Percentiles rank a stretch among this genome's conserved stretches.
These are phyloP conservation scores for Triplophysa siluroides DNA, from an alignment of 2,113 vertebrate genomes.

Conservation along the genomic window DNA sequence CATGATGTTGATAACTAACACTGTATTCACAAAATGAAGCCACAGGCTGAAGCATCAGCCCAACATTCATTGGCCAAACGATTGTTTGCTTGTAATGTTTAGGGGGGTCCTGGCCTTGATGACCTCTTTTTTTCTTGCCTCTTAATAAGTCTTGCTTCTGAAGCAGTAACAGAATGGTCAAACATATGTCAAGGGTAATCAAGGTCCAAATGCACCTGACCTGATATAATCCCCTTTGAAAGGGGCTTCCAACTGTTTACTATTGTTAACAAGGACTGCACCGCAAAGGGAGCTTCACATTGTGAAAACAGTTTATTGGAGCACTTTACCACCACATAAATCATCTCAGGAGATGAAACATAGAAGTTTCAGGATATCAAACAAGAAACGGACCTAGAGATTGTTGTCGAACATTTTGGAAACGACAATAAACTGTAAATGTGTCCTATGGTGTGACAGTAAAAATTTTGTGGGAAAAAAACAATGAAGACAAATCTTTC, in stretches of 20 bases:
- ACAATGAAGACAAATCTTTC: no score
- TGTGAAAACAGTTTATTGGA: conserved; percentile 68
- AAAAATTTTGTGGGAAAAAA: no score
- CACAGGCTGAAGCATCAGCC: conserved; percentile 37
- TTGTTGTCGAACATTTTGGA: neutral
- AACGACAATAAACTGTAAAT: no score
- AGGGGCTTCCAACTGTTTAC: conserved; percentile 79
- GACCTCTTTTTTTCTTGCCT: conserved; percentile 68
- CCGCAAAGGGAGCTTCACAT: conserved; percentile 62
- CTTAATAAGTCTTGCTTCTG: conserved; percentile 75
- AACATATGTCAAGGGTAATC: conserved; percentile 85
- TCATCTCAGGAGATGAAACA: conserved; percentile 35
- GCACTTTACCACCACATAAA: conserved; percentile 70
- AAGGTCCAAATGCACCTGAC: conserved; percentile 80
- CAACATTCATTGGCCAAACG: conserved; percentile 52
- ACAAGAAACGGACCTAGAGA: conserved; percentile 8
- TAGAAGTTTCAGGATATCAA: conserved; percentile 59
- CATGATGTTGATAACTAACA: neutral
- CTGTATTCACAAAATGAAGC: neutral
- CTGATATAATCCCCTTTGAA: conserved; percentile 82
- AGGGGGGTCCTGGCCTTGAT: conserved; percentile 67
- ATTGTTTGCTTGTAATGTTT: conserved; percentile 62
- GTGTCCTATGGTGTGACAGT: no score
- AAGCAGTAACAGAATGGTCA: conserved; percentile 78
- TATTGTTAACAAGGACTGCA: conserved; percentile 71